phyloP scores from a whole-genome alignment of 2,113 vertebrate genomes.

The Barnardius zonarius region DNA sequence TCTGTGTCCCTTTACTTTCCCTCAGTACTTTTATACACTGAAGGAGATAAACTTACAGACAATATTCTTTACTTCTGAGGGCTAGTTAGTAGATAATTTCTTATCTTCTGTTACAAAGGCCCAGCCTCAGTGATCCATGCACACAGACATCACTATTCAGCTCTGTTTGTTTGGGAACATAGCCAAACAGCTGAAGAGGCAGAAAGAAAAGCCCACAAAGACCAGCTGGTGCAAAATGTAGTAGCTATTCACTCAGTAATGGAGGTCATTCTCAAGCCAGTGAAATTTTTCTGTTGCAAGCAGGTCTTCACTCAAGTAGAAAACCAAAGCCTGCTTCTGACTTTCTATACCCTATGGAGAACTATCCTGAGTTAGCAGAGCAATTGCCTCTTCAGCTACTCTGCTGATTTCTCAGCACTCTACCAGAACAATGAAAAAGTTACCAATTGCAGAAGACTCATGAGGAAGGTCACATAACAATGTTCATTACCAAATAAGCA shows the following conservation, averaged over 20 bases:
- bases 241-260: neutral
- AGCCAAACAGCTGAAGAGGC: constrained; percentile 8
- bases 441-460: neutral
- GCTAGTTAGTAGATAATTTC: neutral
- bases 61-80: neutral
- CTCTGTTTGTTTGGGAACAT: neutral
- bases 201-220: constrained; percentile 17
- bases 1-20: neutral
- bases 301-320: neutral
- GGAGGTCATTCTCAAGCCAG: neutral
- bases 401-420: neutral
- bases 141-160: neutral
- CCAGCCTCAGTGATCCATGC: neutral
- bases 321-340: neutral
- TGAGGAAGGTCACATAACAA: accelerated
- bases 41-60: neutral
- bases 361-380: neutral
- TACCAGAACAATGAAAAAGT: neutral
- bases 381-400: neutral
- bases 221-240: neutral
- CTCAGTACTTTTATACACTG: neutral
- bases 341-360: neutral
- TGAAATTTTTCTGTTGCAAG: neutral
- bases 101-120: neutral
- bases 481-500: neutral